phyloP scores from a whole-genome alignment of 2,797 vertebrate genomes.

The Halcyon leucocephala region DNA sequence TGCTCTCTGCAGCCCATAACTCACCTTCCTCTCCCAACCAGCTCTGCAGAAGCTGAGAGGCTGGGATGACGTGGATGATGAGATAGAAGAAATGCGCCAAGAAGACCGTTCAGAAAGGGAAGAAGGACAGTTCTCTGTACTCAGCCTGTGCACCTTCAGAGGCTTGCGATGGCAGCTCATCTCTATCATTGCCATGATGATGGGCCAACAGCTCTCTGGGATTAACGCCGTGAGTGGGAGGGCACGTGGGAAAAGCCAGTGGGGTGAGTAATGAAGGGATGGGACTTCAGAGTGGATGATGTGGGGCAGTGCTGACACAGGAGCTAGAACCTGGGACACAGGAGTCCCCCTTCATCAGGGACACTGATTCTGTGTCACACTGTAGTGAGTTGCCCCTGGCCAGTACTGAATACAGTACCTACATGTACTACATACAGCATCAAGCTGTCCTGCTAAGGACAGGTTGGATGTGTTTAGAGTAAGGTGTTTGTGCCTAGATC shows the following conservation, averaged over 20 bases:
- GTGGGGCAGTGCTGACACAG: background rate
- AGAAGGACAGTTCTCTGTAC: slow-evolving; percentile 80
- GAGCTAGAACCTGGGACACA: background rate
- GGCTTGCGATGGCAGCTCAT: slow-evolving; percentile 92
- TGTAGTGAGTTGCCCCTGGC: background rate
- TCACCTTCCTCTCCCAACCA: slow-evolving; percentile 26
- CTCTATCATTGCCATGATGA: slow-evolving; percentile 87
- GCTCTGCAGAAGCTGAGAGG: slow-evolving; percentile 86
- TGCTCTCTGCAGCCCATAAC: background rate
- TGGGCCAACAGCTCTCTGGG: slow-evolving; percentile 95
- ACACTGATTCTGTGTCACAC: accelerated
- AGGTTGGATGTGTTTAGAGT: background rate
- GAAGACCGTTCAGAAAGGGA: slow-evolving; percentile 86
- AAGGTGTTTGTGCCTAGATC: background rate
- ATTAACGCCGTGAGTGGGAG: slow-evolving; percentile 84
- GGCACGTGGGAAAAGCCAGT: background rate
- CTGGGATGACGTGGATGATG: slow-evolving; percentile 80
- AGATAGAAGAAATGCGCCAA: slow-evolving; percentile 86
- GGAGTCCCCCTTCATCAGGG: background rate
- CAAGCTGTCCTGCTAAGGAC: background rate
- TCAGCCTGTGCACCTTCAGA: slow-evolving; percentile 81
- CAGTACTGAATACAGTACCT: background rate
- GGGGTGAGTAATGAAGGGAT: background rate
- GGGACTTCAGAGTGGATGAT: background rate
- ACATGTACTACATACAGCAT: accelerated